These are phyloP conservation scores for Andrena flavipes DNA, from an alignment of 2,888 invertebrate genomes.

Conservation along the genomic window DNA sequence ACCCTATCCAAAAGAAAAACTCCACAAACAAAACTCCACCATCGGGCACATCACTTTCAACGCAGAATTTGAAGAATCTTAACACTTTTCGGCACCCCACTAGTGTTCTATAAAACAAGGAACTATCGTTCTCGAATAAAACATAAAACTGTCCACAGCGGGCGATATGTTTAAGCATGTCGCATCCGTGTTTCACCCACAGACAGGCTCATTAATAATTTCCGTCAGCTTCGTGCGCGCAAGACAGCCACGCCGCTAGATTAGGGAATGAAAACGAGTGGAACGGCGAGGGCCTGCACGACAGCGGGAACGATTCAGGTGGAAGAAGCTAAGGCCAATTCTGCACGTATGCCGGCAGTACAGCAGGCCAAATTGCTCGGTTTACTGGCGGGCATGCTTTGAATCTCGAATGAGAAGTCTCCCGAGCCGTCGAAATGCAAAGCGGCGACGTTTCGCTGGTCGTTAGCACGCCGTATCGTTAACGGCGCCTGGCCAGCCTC, in stretches of 20 bases:
- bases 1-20: neutral
- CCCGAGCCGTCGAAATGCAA: constrained; percentile 18
- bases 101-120: too few species aligned
- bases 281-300: constrained; percentile 31
- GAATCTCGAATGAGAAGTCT: constrained; percentile 61
- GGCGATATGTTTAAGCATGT: neutral
- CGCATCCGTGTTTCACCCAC: neutral
- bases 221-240: constrained; percentile 6
- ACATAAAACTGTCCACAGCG: neutral
- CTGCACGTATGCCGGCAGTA: constrained; percentile 56
- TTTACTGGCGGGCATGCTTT: constrained; percentile 62
- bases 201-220: constrained; percentile 17
- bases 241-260: neutral
- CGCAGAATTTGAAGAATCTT: too few species aligned
- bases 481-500: neutral
- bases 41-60: too few species aligned
- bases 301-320: constrained; percentile 44
- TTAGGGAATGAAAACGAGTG: constrained; percentile 4
- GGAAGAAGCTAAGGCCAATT: constrained; percentile 57
- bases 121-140: too few species aligned
- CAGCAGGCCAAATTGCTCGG: constrained; percentile 63
- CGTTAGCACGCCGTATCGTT: constrained; percentile 30
- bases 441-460: constrained; percentile 29
- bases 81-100: too few species aligned
- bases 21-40: neutral